Evolutionary conservation across 2,113 vertebrate genomes (phyloP), one percentile per base, ranked within the genome.

Genomic region (Lepus timidus): DNA sequence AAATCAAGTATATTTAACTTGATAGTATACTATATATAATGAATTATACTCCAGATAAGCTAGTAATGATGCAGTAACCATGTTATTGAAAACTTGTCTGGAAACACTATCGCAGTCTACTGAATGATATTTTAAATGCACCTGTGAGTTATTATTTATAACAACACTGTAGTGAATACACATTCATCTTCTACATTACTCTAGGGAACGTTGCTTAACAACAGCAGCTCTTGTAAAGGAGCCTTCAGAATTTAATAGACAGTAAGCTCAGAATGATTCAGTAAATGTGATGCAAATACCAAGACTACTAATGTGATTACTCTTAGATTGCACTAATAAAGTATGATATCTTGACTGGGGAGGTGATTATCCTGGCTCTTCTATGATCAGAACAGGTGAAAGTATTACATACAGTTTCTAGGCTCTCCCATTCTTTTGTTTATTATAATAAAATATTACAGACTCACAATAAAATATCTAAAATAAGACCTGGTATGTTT

Each of bases 131-230:
- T 90, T 89, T 92, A 95, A 93, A 76, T 93, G 39, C 52, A 39
- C 71, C 33, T 89, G 31, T 39, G 76, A 93, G 74, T 70, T 85
- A 33, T 93, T 95, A 90, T 91, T 94, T 93, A 68, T 95, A 87
- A 93, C 70, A 93, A 51, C 19, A 25, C 39, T 75, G 65, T 74
- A 86, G 75, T 86, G 61, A 96, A 90, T 76, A 74, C 31, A 79
- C 25, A 83, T 96, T 95, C 51, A 92, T 96, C 88, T 90, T 91
- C 65, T 70, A 70, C 44, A 92, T 95, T 95, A 86, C 23, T 84
- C 81, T 44, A 1, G 16, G 52, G 70, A 92, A 84, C 17, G 89
- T 80, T 49, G 10, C 39, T 93, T 93, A 95, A 29, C 51, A 95
- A 92, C 14, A 90, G 65, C 80, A 74, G 6, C 31, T 90, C 58